A percentile compares a stretch with the other conserved stretches of the same genome.
These are phyloP conservation scores for Thumatha senex DNA, from an alignment of 2,888 invertebrate genomes.

Conservation along the genomic window DNA sequence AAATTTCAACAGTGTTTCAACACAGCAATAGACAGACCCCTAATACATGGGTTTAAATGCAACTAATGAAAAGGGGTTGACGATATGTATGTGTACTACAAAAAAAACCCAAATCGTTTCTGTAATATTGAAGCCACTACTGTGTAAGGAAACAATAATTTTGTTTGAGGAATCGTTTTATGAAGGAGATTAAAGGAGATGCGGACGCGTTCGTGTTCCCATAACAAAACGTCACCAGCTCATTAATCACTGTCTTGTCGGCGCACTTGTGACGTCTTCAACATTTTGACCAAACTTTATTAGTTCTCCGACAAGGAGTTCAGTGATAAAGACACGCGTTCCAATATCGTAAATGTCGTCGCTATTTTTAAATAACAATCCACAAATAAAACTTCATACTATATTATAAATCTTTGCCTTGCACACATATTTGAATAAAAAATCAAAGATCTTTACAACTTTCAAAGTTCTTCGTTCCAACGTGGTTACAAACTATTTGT, in stretches of 20 bases:
- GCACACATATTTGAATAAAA: conserved; percentile 27
- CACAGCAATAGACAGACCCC: no score
- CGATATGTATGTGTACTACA: no score
- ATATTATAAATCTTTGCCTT: conserved; percentile 30
- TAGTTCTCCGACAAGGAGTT: conserved; percentile 56
- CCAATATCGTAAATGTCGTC: conserved; percentile 55
- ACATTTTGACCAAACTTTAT: conserved; percentile 60
- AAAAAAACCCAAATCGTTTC: no score
- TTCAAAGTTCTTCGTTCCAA: conserved; percentile 20
- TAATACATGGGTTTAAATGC: no score
- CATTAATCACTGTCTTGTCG: conserved; percentile 72
- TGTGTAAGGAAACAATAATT: no score
- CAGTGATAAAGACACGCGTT: conserved; percentile 55
- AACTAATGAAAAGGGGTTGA: no score
- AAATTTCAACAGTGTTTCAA: no score
- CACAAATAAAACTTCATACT: conserved; percentile 43
- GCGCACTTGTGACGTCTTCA: conserved; percentile 53
- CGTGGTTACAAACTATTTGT: conserved; percentile 29
- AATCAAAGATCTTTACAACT: conserved; percentile 24
- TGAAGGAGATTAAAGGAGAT: conserved; percentile 20
- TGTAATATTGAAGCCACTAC: no score
- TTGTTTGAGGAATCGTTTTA: background rate
- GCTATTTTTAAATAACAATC: conserved; percentile 57
- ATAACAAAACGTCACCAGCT: conserved; percentile 50
- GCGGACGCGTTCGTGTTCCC: conserved; percentile 19